Evolutionary conservation across 2,113 vertebrate genomes (phyloP).

Genomic region (Acanthisitta chloris): DNA sequence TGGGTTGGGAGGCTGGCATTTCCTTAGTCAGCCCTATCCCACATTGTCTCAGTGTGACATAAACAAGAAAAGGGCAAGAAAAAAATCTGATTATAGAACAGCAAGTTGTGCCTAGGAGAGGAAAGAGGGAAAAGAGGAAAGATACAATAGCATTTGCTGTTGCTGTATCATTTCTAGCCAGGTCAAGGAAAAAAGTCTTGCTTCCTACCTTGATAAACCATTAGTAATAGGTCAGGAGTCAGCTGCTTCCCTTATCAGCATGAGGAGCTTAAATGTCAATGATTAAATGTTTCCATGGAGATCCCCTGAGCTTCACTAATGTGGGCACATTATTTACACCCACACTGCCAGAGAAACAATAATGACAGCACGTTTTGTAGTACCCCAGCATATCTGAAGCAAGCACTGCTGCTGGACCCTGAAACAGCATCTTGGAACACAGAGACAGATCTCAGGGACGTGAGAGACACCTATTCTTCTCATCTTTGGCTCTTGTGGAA

Average conservation of each 20-base stretch:
- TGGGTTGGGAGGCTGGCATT: background rate
- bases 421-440: background rate
- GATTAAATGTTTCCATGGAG: conserved; percentile 75
- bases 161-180: background rate
- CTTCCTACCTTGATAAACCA: conserved; percentile 30
- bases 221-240: conserved; percentile 55
- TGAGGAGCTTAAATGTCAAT: conserved; percentile 63
- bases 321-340: conserved; percentile 61
- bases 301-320: conserved; percentile 51
- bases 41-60: background rate
- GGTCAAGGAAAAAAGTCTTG: background rate
- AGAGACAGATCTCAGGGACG: background rate
- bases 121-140: background rate
- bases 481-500: background rate
- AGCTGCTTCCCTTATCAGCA: conserved; percentile 31
- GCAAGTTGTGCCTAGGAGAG: background rate
- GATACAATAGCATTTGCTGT: background rate
- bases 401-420: conserved; percentile 49
- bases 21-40: background rate
- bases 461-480: background rate
- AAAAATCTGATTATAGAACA: background rate
- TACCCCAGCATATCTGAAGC: background rate
- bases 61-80: background rate
- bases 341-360: conserved; percentile 22
- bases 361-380: background rate